Percentiles rank a stretch among this genome's conserved stretches.
Conservation (phyloP, 2,797 vertebrate genomes). For the Lophotriccus pileatus region DNA sequence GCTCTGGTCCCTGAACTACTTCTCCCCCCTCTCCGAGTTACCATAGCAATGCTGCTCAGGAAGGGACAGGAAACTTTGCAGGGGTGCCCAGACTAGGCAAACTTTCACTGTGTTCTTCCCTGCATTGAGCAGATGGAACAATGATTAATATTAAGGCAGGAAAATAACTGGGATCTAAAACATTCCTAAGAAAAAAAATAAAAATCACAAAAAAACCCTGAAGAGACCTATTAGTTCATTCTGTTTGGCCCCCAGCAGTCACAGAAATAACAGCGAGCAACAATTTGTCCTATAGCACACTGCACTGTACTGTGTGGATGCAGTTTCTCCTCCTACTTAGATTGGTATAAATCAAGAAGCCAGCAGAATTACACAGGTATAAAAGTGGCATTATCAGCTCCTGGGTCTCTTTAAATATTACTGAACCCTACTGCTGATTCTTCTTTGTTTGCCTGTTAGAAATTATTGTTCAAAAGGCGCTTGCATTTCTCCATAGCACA, state of each 20-base stretch:
- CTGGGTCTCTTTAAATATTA: conserved; percentile 43
- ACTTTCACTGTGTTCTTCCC: neutral
- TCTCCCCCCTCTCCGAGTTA: fast-evolving
- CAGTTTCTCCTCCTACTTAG: conserved; percentile 21
- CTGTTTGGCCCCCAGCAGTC: neutral
- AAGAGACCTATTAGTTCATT: neutral
- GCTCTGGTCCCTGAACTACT: neutral
- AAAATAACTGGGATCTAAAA: neutral
- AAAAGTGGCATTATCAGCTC: conserved; percentile 24
- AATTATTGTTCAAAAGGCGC: conserved; percentile 60
- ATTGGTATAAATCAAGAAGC: neutral
- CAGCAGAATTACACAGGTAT: neutral
- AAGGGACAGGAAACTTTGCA: neutral
- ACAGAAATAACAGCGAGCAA: neutral
- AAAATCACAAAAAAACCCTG: neutral
- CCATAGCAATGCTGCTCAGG: neutral
- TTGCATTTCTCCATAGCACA: conserved; percentile 58
- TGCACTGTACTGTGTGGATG: neutral
- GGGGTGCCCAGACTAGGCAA: neutral
- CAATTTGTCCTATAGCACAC: neutral
- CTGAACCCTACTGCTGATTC: conserved; percentile 32
- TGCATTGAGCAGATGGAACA: neutral
- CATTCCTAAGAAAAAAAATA: neutral
- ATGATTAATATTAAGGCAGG: neutral
- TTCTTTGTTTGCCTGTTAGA: conserved; percentile 56